Percentiles rank a stretch among this genome's conserved stretches.
Evolutionary conservation across 2,888 invertebrate genomes (phyloP).

Genomic region (Halocaridina rubra): DNA sequence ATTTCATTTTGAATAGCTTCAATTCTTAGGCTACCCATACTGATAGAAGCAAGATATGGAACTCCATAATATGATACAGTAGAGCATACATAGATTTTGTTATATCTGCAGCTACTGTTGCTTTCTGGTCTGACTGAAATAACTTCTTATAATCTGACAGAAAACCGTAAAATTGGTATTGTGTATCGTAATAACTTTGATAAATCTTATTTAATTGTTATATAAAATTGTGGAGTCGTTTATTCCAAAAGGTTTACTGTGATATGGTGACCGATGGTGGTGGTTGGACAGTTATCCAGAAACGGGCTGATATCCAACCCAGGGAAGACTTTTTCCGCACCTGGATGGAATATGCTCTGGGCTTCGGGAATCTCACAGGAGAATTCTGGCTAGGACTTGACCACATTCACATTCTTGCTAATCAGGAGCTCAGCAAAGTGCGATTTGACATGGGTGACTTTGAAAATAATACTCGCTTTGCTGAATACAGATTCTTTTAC

Average conservation of each 20-base stretch:
- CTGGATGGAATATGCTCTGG: conserved; percentile 48
- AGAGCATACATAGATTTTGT: too few relatives aligned
- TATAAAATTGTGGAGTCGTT: not conserved
- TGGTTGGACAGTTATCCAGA: conserved; percentile 32
- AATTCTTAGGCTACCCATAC: too few relatives aligned
- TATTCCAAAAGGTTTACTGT: not conserved
- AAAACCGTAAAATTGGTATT: not conserved
- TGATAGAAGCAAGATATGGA: too few relatives aligned
- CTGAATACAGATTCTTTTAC: conserved; percentile 7
- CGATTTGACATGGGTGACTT: conserved; percentile 44
- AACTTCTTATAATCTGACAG: not conserved
- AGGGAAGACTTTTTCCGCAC: conserved; percentile 29
- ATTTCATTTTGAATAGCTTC: too few relatives aligned
- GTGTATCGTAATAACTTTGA: too few relatives aligned
- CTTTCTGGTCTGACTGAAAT: too few relatives aligned
- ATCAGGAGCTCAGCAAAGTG: conserved; percentile 26
- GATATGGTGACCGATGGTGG: conserved; percentile 13
- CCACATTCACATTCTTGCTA: conserved; percentile 42
- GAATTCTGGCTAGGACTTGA: conserved; percentile 57
- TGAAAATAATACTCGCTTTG: conserved; percentile 9
- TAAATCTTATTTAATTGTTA: too few relatives aligned
- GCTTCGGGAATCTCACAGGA: conserved; percentile 41
- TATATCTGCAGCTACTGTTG: too few relatives aligned
- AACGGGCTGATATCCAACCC: conserved; percentile 13
- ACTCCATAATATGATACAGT: too few relatives aligned